Evolutionary conservation across 2,888 invertebrate genomes (phyloP).

Genomic region (Gymnocheta viridis): DNA sequence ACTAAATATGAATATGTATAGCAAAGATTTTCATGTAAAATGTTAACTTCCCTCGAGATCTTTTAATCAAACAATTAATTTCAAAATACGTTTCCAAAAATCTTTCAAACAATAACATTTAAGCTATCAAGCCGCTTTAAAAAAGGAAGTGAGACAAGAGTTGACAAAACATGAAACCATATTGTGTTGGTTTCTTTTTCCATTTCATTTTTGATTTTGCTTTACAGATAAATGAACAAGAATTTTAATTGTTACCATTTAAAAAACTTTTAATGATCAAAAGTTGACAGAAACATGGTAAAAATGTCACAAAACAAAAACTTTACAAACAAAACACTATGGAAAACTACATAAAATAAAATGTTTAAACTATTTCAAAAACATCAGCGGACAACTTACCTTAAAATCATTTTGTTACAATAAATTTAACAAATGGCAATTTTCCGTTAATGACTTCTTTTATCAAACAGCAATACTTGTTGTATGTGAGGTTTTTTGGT

Average conservation of each 20-base stretch:
- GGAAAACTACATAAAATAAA: background rate
- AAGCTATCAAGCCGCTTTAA: background rate
- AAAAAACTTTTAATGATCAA: constrained; percentile 42
- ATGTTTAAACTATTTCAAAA: background rate
- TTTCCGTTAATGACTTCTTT: constrained; percentile 75
- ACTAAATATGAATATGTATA: too few species aligned
- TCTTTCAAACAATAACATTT: background rate
- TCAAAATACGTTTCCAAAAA: background rate
- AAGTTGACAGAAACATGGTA: constrained; percentile 36
- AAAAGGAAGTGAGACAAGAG: constrained; percentile 14
- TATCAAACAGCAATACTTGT: constrained; percentile 67
- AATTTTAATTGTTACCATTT: constrained; percentile 65
- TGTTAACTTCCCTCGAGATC: background rate
- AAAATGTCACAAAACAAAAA: constrained; percentile 60
- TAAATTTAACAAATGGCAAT: constrained; percentile 72
- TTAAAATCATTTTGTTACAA: constrained; percentile 79
- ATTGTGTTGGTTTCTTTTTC: background rate
- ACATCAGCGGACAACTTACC: constrained; percentile 73
- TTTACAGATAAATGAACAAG: constrained; percentile 18
- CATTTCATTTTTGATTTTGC: background rate
- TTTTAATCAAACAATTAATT: background rate
- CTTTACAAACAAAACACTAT: constrained; percentile 67
- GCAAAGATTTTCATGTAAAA: background rate
- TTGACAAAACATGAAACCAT: background rate
- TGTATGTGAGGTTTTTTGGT: background rate